Conservation (phyloP, 2,888 invertebrate species). For the Meiosimyza platycephala region DNA sequence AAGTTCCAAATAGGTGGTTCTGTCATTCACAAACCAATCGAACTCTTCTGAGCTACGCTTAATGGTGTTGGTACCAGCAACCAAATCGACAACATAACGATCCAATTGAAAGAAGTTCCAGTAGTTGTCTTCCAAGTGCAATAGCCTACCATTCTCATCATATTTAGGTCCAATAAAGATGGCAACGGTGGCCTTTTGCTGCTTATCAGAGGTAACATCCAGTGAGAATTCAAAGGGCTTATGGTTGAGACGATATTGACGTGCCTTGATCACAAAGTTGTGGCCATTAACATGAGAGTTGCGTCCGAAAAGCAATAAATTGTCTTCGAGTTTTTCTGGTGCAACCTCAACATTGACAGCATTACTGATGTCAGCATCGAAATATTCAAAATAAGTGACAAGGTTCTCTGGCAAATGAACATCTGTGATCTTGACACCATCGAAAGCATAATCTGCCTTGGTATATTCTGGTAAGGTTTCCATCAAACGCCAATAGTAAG, state of each 20-base stretch:
- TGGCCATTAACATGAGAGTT: slow-evolving; percentile 57
- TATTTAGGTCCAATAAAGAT: slow-evolving; percentile 79
- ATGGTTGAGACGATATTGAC: slow-evolving; percentile 75
- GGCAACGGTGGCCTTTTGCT: slow-evolving; percentile 73
- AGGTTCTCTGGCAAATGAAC: slow-evolving; percentile 74
- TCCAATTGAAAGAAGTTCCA: slow-evolving; percentile 76
- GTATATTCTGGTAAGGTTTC: slow-evolving; percentile 73
- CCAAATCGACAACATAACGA: slow-evolving; percentile 74
- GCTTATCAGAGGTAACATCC: slow-evolving; percentile 72
- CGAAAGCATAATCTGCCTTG: slow-evolving; percentile 72
- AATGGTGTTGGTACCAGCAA: slow-evolving; percentile 70
- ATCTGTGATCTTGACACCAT: slow-evolving; percentile 74
- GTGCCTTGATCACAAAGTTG: slow-evolving; percentile 71
- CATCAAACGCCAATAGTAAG: slow-evolving; percentile 73
- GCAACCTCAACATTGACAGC: slow-evolving; percentile 66
- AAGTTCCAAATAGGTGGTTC: slow-evolving; percentile 66
- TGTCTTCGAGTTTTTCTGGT: slow-evolving; percentile 60
- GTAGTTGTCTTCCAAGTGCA: slow-evolving; percentile 72
- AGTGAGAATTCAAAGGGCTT: slow-evolving; percentile 73
- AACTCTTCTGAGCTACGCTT: slow-evolving; percentile 74
- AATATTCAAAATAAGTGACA: slow-evolving; percentile 77
- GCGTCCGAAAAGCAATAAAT: slow-evolving; percentile 57
- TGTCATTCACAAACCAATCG: slow-evolving; percentile 75
- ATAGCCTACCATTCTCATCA: slow-evolving; percentile 70
- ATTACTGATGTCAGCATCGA: slow-evolving; percentile 72